Evolutionary conservation across 2,797 vertebrate genomes (phyloP).

Genomic region (Gymnodraco acuticeps): DNA sequence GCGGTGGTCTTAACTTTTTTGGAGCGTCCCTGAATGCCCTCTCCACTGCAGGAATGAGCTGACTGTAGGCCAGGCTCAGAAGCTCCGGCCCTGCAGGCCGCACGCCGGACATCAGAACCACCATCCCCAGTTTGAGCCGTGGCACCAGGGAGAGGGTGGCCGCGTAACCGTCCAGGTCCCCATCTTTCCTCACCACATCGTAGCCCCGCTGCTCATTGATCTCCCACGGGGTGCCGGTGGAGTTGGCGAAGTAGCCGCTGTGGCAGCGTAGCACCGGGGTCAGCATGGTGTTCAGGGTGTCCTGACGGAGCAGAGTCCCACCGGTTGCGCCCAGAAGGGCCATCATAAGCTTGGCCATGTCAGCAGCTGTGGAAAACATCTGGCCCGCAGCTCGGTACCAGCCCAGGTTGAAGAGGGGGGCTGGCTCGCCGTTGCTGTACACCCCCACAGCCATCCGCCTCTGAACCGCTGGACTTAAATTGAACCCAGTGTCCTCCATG

Average conservation of each 20-base stretch:
- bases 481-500: conserved; percentile 92
- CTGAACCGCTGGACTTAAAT: conserved; percentile 79
- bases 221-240: conserved; percentile 94
- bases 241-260: conserved; percentile 88
- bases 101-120: conserved; percentile 90
- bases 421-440: conserved; percentile 84
- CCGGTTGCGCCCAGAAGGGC: conserved; percentile 86
- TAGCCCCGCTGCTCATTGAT: conserved; percentile 89
- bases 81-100: conserved; percentile 86
- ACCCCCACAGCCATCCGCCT: conserved; percentile 89
- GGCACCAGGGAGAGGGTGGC: conserved; percentile 91
- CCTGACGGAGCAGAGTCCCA: conserved; percentile 80
- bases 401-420: conserved; percentile 91
- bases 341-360: conserved; percentile 92
- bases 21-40: conserved; percentile 85
- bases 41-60: conserved; percentile 90
- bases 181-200: conserved; percentile 90
- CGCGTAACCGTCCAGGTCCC: conserved; percentile 91
- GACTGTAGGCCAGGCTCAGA: conserved; percentile 81
- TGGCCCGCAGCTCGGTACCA: conserved; percentile 95
- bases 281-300: conserved; percentile 90
- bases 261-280: conserved; percentile 88
- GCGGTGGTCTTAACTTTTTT: conserved; percentile 81
- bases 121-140: conserved; percentile 88
- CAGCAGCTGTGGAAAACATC: conserved; percentile 92